These are phyloP conservation scores for Macaca fascicularis DNA, from an alignment of 2,113 vertebrate species.

Conservation along the genomic window DNA sequence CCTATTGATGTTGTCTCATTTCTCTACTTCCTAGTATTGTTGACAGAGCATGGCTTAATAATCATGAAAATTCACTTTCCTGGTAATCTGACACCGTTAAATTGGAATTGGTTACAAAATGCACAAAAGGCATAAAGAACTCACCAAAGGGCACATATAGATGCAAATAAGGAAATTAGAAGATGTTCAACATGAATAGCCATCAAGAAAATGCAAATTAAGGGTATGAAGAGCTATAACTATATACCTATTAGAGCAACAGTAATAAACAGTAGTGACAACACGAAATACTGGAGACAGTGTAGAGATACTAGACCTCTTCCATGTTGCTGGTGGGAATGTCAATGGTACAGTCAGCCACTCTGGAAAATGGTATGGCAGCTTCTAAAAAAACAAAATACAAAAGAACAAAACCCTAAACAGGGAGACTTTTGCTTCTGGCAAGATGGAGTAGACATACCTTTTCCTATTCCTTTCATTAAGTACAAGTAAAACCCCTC, in stretches of 20 bases:
- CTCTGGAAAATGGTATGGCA: neutral
- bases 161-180: slow-evolving; percentile 8
- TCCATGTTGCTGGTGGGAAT: neutral
- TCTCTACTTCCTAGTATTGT: neutral
- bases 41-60: neutral
- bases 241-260: neutral
- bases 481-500: neutral
- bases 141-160: neutral
- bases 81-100: neutral
- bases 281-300: neutral
- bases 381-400: neutral
- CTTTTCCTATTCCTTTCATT: neutral
- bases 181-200: neutral
- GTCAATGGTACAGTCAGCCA: neutral
- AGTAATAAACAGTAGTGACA: neutral
- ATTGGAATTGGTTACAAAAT: slow-evolving; percentile 10
- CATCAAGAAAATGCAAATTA: neutral
- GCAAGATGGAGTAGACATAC: neutral
- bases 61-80: neutral
- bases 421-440: neutral
- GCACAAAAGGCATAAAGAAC: neutral
- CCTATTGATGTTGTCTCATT: neutral
- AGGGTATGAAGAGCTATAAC: neutral
- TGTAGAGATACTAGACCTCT: neutral
- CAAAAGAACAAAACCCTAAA: neutral